Conservation (phyloP, 1,140 invertebrate species). For the Nilaparvata lugens region DNA sequence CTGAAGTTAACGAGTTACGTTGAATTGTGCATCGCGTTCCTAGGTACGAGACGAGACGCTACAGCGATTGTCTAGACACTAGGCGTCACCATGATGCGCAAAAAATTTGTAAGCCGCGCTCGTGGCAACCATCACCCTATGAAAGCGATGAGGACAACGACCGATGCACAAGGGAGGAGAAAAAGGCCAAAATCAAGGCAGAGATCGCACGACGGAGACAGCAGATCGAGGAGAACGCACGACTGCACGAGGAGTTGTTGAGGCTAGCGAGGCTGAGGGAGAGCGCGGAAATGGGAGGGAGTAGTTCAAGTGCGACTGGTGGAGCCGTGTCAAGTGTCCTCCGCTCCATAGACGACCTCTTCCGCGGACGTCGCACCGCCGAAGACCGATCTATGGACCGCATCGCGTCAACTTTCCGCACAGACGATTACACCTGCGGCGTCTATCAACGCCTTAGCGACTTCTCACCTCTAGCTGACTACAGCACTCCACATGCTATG, state of each 20-base stretch:
- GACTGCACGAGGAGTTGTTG: constrained; percentile 46
- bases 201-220: constrained; percentile 51
- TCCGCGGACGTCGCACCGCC: constrained; percentile 32
- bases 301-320: constrained; percentile 14
- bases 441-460: constrained; percentile 38
- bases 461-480: constrained; percentile 39
- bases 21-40: background rate
- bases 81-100: constrained; percentile 28
- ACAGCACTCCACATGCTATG: constrained; percentile 48
- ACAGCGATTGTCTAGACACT: constrained; percentile 34
- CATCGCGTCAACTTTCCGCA: constrained; percentile 43
- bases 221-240: constrained; percentile 51
- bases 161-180: constrained; percentile 43
- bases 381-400: constrained; percentile 43
- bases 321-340: constrained; percentile 37
- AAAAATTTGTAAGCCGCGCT: constrained; percentile 40
- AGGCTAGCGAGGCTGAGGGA: constrained; percentile 41
- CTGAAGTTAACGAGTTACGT: too few species aligned
- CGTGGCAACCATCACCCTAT: constrained; percentile 50
- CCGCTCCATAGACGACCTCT: constrained; percentile 43
- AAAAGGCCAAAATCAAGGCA: constrained; percentile 50
- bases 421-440: constrained; percentile 37
- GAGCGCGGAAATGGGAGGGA: constrained; percentile 33
- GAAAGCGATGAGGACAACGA: constrained; percentile 43
- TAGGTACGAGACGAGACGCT: constrained; percentile 33